A percentile compares a stretch with the other conserved stretches of the same genome.
Evolutionary conservation across 23 tunicate genomes (phyloP).

Genomic region (Corella eumyota): DNA sequence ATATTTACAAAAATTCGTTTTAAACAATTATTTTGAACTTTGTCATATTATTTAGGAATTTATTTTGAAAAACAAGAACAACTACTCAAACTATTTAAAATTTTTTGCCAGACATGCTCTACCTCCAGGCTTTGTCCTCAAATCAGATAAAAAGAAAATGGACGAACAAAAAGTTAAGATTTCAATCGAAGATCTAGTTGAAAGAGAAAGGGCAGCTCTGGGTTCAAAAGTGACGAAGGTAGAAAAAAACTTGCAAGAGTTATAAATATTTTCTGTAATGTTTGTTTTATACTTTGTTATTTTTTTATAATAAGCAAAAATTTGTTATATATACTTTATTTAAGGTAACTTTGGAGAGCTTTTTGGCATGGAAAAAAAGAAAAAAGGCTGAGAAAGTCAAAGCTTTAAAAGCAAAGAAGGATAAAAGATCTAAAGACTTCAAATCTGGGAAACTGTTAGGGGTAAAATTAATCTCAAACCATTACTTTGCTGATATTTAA

Average conservation of each 20-base stretch:
- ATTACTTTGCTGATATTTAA: too few relatives aligned
- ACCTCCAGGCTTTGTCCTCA: constrained; percentile 89
- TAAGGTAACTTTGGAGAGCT: constrained; percentile 80
- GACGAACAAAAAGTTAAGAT: constrained; percentile 77
- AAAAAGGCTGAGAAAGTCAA: constrained; percentile 85
- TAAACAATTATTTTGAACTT: too few relatives aligned
- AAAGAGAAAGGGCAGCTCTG: constrained; percentile 96
- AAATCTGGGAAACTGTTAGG: constrained; percentile 53
- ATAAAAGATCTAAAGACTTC: constrained; percentile 66
- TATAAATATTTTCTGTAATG: too few relatives aligned
- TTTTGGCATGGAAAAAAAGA: constrained; percentile 89
- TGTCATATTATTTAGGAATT: too few relatives aligned
- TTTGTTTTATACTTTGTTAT: too few relatives aligned
- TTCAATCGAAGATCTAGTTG: constrained; percentile 91
- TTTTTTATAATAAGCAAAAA: too few relatives aligned
- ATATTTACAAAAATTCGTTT: too few relatives aligned
- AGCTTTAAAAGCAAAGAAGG: constrained; percentile 49
- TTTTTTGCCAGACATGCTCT: constrained; percentile 72
- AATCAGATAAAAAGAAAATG: constrained; percentile 86
- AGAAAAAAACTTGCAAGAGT: constrained; percentile 1
- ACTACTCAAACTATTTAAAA: too few relatives aligned
- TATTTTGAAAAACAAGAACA: too few relatives aligned
- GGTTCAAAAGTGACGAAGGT: constrained; percentile 82
- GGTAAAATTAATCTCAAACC: too few relatives aligned
- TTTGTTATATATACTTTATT: too few relatives aligned